Conservation (phyloP, 2,888 invertebrate genomes). For the Lamproptera curius region DNA sequence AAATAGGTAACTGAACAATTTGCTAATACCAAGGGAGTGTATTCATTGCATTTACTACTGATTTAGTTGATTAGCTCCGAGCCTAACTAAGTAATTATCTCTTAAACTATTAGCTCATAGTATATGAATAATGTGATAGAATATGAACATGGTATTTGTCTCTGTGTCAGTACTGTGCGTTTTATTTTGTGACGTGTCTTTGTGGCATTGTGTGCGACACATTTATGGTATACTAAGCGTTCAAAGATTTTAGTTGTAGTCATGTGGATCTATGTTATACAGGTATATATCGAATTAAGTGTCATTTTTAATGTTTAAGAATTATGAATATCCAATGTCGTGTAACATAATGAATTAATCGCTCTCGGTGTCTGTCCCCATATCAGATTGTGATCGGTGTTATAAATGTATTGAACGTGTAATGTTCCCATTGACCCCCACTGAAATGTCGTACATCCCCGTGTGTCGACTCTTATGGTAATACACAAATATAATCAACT, state of each 20-base stretch:
- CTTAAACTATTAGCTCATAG: slow-evolving; percentile 41
- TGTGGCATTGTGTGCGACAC: not conserved
- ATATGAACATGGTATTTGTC: slow-evolving; percentile 32
- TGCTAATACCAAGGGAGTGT: slow-evolving; percentile 35
- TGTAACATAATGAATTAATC: slow-evolving; percentile 11
- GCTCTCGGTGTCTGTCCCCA: slow-evolving; percentile 12
- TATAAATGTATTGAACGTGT: slow-evolving; percentile 9
- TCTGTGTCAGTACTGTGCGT: slow-evolving; percentile 28
- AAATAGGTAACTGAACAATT: slow-evolving; percentile 35
- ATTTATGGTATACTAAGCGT: slow-evolving; percentile 2
- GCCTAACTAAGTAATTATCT: slow-evolving; percentile 46
- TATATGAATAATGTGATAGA: slow-evolving; percentile 43
- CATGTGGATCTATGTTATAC: slow-evolving; percentile 13
- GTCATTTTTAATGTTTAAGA: slow-evolving; percentile 13
- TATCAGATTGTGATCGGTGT: slow-evolving; percentile 11
- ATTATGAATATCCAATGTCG: slow-evolving; percentile 8
- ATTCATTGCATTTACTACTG: slow-evolving; percentile 61
- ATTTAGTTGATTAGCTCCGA: slow-evolving; percentile 51
- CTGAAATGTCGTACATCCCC: slow-evolving; percentile 16
- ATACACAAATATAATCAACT: slow-evolving; percentile 26
- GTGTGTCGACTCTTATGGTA: slow-evolving; percentile 24
- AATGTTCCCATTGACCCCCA: slow-evolving; percentile 11
- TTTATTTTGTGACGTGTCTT: too few relatives aligned
- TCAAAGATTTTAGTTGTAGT: slow-evolving; percentile 15
- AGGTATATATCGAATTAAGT: slow-evolving; percentile 18